Base-by-base conservation (phyloP, 2,888 invertebrate genomes). In the Yponomeuta malinellus region DNA sequence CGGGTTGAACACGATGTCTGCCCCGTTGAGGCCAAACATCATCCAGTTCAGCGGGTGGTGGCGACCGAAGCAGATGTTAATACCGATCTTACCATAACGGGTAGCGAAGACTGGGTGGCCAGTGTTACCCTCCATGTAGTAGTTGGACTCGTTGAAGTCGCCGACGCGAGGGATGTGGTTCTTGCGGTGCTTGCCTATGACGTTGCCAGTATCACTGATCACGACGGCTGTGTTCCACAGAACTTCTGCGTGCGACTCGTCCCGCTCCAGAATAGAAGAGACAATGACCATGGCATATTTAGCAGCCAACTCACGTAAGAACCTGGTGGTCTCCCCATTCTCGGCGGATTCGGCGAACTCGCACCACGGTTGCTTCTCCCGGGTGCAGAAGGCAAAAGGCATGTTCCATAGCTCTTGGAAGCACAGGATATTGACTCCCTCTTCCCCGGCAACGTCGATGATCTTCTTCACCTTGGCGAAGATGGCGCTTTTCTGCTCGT, bases 21-120 rank as follows among this genome's bases (percentile, higher is more conserved):
- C 99, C 1, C 98, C 98, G 86, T 99, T 99, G 68, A 98, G 86
- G 0, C 98, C 99, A 86, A 97, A 99, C 97, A 98, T 98, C 94
- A 99, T 94, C 99, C 99, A 99, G 87, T 99, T 99, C 75, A 97
- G 94, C 0, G 99, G 99, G 89, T 99, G 99, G 86, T 99, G 99
- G 15, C 99, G 95, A 0, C 98, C 99, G 84, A 98, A 99, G 87
- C 99, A 99, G 77, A 99, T 98, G 83, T 99, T 99, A 8, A 99
- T 94, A 0, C 96, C 99, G 73, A 99, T 96, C 82, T 95, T 96
- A 10, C 97, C 98, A 83, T 95, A 98, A 72, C 95, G 93, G 0
- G 98, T 98, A 80, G 96, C 89, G 79, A 98, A 98, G 10, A 99
- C 99, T 0, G 97, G 97, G 89, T 99, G 99, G 0, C 99, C 99